These are phyloP conservation scores for Dysmachus trigonus DNA, from an alignment of 2,888 invertebrate genomes.

Conservation along the genomic window DNA sequence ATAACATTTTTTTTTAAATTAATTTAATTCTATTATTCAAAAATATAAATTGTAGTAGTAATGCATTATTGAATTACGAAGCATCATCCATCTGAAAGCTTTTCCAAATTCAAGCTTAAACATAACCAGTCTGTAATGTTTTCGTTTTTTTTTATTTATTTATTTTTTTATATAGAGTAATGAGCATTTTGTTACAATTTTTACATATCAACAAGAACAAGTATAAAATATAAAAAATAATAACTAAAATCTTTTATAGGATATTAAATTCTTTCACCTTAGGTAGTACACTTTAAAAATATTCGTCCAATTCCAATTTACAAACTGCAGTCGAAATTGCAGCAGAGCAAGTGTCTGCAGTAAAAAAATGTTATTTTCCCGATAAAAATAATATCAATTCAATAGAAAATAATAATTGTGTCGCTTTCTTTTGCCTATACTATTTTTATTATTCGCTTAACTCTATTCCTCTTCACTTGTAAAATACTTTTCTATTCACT, in stretches of 20 bases:
- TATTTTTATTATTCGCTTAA: conserved; percentile 14
- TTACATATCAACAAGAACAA: conserved; percentile 23
- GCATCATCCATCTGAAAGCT: background rate
- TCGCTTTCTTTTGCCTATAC: background rate
- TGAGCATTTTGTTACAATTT: conserved; percentile 29
- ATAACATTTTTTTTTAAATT: background rate
- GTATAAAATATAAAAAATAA: conserved; percentile 7
- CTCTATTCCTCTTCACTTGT: background rate
- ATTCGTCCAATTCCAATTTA: conserved; percentile 28
- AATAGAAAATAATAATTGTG: background rate
- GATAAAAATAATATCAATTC: background rate
- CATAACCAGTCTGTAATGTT: conserved; percentile 34
- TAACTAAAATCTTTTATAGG: background rate
- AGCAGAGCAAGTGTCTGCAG: background rate
- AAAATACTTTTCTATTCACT: conserved; percentile 13
- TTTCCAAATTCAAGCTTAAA: conserved; percentile 5
- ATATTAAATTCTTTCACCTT: background rate
- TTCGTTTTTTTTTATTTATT: too few relatives aligned
- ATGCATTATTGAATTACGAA: background rate
- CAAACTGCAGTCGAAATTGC: background rate
- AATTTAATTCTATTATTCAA: background rate
- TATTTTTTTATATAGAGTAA: too few relatives aligned
- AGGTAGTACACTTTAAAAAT: background rate
- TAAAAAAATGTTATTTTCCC: background rate
- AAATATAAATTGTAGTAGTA: background rate